These are phyloP conservation scores for Drosophila picticornis DNA, from an alignment of 2,888 invertebrate genomes.

Conservation along the genomic window DNA sequence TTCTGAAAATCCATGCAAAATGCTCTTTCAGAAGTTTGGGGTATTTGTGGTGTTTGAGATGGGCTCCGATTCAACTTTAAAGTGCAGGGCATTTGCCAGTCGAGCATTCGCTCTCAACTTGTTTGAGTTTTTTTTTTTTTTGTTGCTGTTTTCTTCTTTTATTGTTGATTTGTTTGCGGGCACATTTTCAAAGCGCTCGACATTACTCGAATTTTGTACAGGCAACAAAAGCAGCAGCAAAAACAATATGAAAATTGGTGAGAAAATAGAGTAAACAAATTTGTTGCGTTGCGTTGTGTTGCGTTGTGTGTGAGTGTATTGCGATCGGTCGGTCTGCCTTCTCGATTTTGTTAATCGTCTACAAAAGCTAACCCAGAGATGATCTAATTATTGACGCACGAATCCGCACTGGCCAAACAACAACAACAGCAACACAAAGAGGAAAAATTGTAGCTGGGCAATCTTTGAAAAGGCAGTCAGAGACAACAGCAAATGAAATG, in stretches of 20 bases:
- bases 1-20: not conserved
- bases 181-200: slow-evolving; percentile 53
- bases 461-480: slow-evolving; percentile 31
- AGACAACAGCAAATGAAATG: slow-evolving; percentile 58
- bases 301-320: slow-evolving; percentile 17
- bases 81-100: slow-evolving; percentile 19
- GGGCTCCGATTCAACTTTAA: not conserved
- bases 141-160: slow-evolving; percentile 16
- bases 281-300: slow-evolving; percentile 9
- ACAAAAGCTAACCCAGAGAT: slow-evolving; percentile 70
- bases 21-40: not conserved
- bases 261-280: slow-evolving; percentile 44
- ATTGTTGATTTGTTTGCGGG: slow-evolving; percentile 25
- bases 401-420: slow-evolving; percentile 63
- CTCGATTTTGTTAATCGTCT: slow-evolving; percentile 76
- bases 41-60: not conserved
- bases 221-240: slow-evolving; percentile 15
- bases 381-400: slow-evolving; percentile 78
- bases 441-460: slow-evolving; percentile 40
- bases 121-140: slow-evolving; percentile 15
- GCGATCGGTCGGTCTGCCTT: slow-evolving; percentile 49
- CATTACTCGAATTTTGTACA: slow-evolving; percentile 51
- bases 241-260: slow-evolving; percentile 37
- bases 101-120: not conserved
- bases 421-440: slow-evolving; percentile 37